Evolutionary conservation across 2,113 vertebrate species (phyloP).

Genomic region (Stomatorhinus ivindoensis): DNA sequence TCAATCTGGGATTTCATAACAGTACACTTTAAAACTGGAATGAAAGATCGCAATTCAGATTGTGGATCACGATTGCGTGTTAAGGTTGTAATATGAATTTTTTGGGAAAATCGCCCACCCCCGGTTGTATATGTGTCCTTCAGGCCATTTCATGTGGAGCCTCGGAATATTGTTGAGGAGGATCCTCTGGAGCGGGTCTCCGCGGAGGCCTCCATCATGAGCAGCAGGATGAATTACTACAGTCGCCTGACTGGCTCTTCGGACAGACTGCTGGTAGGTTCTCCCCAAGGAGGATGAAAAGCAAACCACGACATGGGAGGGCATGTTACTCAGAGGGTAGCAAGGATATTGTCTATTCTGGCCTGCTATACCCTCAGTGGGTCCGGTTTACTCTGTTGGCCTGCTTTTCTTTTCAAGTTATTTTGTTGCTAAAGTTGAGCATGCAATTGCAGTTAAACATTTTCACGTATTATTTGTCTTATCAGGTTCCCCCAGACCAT

Average conservation of each 20-base stretch:
- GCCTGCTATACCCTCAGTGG: not conserved
- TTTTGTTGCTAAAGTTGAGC: not conserved
- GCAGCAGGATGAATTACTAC: conserved; percentile 90
- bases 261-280: conserved; percentile 75
- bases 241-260: conserved; percentile 70
- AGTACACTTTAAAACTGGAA: not conserved
- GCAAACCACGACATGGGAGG: not conserved
- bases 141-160: conserved; percentile 89
- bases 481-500: conserved; percentile 86
- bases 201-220: conserved; percentile 81
- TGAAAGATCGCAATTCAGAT: not conserved
- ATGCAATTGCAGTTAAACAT: not conserved
- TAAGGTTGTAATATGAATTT: not conserved
- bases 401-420: not conserved
- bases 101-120: not conserved
- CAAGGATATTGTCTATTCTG: not conserved
- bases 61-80: not conserved
- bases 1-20: not conserved
- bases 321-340: not conserved
- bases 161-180: conserved; percentile 73
- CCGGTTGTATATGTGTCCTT: conserved; percentile 13
- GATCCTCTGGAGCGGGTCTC: conserved; percentile 70
- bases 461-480: not conserved
- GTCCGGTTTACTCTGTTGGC: not conserved
- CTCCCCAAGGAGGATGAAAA: not conserved